A percentile compares a stretch with the other conserved stretches of the same genome.
phyloP scores from a whole-genome alignment of 2,797 vertebrate species.

The Sparidentex hasta region DNA sequence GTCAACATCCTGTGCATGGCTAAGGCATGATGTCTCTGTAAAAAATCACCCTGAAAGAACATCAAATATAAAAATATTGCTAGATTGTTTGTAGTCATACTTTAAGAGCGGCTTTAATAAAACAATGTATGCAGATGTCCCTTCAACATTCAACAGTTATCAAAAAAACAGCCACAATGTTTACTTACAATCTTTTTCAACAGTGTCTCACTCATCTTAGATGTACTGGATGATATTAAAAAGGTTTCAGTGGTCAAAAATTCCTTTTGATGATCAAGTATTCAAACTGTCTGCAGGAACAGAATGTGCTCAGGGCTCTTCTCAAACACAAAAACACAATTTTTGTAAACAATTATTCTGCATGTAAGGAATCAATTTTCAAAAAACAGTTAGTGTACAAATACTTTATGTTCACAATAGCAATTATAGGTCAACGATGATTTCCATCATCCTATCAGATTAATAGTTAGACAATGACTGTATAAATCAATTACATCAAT shows the following conservation, averaged over 20 bases:
- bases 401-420: constrained; percentile 9
- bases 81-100: neutral
- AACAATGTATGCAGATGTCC: neutral
- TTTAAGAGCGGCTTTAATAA: neutral
- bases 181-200: neutral
- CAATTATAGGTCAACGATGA: neutral
- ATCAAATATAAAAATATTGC: neutral
- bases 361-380: constrained; percentile 25
- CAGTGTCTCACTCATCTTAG: neutral
- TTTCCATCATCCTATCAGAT: neutral
- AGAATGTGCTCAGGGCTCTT: neutral
- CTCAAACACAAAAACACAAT: neutral
- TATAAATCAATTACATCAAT: neutral
- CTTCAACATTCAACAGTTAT: neutral
- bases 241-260: neutral
- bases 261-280: neutral
- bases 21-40: neutral
- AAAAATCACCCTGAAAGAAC: neutral
- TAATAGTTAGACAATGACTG: neutral
- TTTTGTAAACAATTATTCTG: constrained; percentile 10
- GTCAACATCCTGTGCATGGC: neutral
- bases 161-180: neutral
- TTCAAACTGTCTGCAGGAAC: neutral
- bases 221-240: neutral
- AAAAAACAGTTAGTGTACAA: neutral